These are phyloP conservation scores for Aleiodes leptofemur DNA, from an alignment of 2,888 invertebrate species.

Conservation along the genomic window DNA sequence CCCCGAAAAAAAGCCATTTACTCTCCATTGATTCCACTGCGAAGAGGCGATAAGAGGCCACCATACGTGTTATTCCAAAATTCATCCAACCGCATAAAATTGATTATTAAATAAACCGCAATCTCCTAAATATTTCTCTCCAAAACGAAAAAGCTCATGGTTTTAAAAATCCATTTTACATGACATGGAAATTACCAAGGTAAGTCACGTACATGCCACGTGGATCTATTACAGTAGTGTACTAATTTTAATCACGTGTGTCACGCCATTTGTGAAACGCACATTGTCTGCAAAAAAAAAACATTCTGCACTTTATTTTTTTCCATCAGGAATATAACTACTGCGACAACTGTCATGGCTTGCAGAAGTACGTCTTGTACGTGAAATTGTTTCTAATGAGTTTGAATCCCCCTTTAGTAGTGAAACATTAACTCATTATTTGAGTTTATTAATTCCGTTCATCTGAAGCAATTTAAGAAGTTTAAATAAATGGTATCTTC, in stretches of 20 bases:
- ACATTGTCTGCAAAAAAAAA: background rate
- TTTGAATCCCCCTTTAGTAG: too few species aligned
- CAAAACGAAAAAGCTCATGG: background rate
- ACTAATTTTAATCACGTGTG: slow-evolving; percentile 38
- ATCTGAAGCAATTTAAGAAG: too few species aligned
- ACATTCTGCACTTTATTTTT: background rate
- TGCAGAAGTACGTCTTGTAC: background rate
- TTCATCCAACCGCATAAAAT: too few species aligned
- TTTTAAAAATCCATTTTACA: slow-evolving; percentile 10
- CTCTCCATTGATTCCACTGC: background rate
- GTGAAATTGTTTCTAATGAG: too few species aligned
- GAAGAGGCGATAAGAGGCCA: background rate
- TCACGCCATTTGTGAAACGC: slow-evolving; percentile 11
- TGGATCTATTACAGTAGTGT: slow-evolving; percentile 18
- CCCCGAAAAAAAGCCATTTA: background rate
- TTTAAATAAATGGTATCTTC: too few species aligned
- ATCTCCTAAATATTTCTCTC: slow-evolving; percentile 12
- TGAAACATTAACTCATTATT: too few species aligned
- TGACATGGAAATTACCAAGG: slow-evolving; percentile 25
- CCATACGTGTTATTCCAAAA: background rate
- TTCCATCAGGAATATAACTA: background rate
- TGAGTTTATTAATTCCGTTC: too few species aligned
- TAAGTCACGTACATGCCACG: slow-evolving; percentile 15
- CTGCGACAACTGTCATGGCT: background rate
- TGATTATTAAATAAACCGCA: too few species aligned